Conservation (phyloP, 2,797 vertebrate species). For the Pithecia hirsuta region DNA sequence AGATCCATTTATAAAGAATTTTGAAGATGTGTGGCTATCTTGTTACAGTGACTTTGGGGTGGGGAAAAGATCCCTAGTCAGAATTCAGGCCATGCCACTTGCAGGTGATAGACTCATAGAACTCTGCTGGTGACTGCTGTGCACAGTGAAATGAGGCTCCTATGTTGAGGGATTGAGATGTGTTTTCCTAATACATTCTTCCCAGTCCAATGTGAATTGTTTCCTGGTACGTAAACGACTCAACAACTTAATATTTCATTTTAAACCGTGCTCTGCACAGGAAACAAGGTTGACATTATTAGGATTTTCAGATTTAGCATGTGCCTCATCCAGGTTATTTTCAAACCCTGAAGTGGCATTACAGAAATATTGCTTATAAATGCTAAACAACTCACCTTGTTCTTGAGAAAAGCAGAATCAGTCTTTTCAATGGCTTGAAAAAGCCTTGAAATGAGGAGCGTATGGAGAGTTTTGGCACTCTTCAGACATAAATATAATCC, state of each 20-base stretch:
- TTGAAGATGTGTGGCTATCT: conserved; percentile 55
- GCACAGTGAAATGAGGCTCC: not conserved
- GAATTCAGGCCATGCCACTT: conserved; percentile 50
- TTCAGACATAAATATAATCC: not conserved
- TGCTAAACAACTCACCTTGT: conserved; percentile 33
- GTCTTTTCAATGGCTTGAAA: conserved; percentile 28
- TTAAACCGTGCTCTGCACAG: conserved; percentile 29
- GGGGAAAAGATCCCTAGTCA: not conserved
- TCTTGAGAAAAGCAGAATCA: conserved; percentile 54
- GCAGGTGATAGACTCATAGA: not conserved
- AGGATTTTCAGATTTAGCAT: conserved; percentile 38
- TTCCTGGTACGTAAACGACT: conserved; percentile 55
- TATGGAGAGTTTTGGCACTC: not conserved
- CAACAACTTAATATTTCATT: conserved; percentile 58
- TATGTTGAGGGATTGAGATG: not conserved
- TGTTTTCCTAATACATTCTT: conserved; percentile 62
- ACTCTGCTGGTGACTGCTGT: not conserved
- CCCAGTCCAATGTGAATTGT: conserved; percentile 34
- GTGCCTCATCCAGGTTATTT: conserved; percentile 10
- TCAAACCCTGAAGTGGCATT: conserved; percentile 49
- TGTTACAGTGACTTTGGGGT: conserved; percentile 20
- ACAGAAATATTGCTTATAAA: conserved; percentile 46
- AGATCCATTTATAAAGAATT: conserved; percentile 50
- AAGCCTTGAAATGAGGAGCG: not conserved
- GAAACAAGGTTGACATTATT: conserved; percentile 52